These are phyloP conservation scores for Parelbella ahira DNA, from an alignment of 2,888 invertebrate genomes.

Conservation along the genomic window DNA sequence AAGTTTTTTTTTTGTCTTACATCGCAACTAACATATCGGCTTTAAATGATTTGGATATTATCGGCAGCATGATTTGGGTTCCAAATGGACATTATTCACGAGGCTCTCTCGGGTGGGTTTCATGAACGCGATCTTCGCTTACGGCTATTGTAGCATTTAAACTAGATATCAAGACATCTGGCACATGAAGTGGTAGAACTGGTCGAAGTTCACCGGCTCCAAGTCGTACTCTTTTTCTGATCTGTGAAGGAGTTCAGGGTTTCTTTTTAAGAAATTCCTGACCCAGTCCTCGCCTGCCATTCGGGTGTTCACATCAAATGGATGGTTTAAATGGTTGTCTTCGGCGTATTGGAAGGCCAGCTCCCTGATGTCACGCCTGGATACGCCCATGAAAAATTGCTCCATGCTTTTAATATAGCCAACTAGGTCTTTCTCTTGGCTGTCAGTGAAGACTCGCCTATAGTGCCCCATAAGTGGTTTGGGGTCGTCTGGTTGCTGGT, in stretches of 20 bases:
- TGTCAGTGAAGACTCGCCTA: constrained; percentile 71
- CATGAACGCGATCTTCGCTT: constrained; percentile 44
- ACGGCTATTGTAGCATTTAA: constrained; percentile 30
- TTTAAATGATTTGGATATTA: too few relatives aligned
- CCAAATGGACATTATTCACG: constrained; percentile 28
- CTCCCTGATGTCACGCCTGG: constrained; percentile 68
- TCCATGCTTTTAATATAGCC: constrained; percentile 77
- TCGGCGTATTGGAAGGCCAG: constrained; percentile 76
- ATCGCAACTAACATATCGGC: neutral
- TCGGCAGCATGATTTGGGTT: too few relatives aligned
- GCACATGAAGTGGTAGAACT: constrained; percentile 76
- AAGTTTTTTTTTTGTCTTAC: neutral
- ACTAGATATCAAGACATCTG: constrained; percentile 65
- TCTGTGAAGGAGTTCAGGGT: constrained; percentile 64
- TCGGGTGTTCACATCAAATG: constrained; percentile 67
- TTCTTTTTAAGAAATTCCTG: constrained; percentile 70
- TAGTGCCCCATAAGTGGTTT: constrained; percentile 75
- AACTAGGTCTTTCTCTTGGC: constrained; percentile 70
- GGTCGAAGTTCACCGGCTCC: constrained; percentile 74
- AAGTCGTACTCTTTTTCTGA: constrained; percentile 59
- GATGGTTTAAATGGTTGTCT: constrained; percentile 66
- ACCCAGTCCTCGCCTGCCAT: constrained; percentile 79
- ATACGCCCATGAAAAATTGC: constrained; percentile 72
- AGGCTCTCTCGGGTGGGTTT: constrained; percentile 50
- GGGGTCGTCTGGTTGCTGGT: constrained; percentile 65